A percentile compares a stretch with the other conserved stretches of the same genome.
These are phyloP conservation scores for Apis mellifera DNA, from an alignment of 1,140 invertebrate genomes.

Conservation along the genomic window DNA sequence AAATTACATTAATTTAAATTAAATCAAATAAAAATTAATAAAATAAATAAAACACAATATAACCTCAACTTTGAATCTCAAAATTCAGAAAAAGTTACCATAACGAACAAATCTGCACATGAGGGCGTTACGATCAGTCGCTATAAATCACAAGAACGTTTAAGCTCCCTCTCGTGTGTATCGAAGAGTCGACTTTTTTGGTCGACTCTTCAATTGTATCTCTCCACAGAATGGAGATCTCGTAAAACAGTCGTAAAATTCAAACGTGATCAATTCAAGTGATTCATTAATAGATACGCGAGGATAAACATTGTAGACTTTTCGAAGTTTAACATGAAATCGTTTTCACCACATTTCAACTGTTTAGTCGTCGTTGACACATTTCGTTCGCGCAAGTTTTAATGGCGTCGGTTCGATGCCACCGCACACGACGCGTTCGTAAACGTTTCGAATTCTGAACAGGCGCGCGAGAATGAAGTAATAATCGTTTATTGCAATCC, in stretches of 20 bases:
- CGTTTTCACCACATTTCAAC: background rate
- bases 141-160: background rate
- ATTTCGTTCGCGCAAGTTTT: constrained; percentile 1
- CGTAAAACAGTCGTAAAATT: background rate
- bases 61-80: background rate
- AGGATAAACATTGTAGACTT: background rate
- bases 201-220: background rate
- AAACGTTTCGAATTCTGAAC: constrained; percentile 22
- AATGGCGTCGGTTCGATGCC: background rate
- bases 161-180: background rate
- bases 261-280: background rate
- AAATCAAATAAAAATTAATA: background rate
- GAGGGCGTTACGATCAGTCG: background rate
- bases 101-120: background rate
- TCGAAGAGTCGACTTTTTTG: background rate
- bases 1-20: background rate
- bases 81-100: too few relatives aligned
- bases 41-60: background rate
- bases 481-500: constrained; percentile 36
- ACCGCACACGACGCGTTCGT: constrained; percentile 24
- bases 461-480: constrained; percentile 22
- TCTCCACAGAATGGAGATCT: background rate
- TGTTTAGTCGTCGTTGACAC: background rate
- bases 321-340: background rate
- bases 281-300: background rate